Evolutionary conservation across 1,140 invertebrate genomes (phyloP).

Genomic region (Ceratina australensis): DNA sequence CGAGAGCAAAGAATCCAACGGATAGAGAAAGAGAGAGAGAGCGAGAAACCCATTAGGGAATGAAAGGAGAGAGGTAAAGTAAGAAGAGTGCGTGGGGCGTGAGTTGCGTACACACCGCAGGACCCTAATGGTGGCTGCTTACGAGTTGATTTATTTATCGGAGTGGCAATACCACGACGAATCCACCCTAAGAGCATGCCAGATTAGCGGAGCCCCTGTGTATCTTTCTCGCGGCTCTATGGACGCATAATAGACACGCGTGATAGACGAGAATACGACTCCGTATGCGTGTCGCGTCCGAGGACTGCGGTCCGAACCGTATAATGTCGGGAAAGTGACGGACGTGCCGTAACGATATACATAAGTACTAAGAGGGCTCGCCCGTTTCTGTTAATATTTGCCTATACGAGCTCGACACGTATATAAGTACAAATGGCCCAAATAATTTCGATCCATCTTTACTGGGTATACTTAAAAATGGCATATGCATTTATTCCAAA

Average conservation of each 20-base stretch:
- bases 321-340: conserved; percentile 28
- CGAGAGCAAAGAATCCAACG: neutral
- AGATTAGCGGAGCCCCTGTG: conserved; percentile 59
- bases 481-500: no score
- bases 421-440: neutral
- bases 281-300: conserved; percentile 18
- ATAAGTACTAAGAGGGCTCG: neutral
- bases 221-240: conserved; percentile 67
- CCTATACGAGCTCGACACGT: conserved; percentile 34
- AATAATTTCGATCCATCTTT: conserved; percentile 2
- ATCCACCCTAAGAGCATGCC: conserved; percentile 64
- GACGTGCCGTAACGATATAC: conserved; percentile 5
- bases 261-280: conserved; percentile 60
- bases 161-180: conserved; percentile 67
- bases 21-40: neutral
- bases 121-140: conserved; percentile 67
- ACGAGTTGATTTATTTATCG: conserved; percentile 71
- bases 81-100: conserved; percentile 45
- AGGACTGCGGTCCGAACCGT: neutral
- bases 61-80: neutral
- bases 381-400: conserved; percentile 39
- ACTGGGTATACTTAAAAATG: no score
- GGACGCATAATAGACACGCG: conserved; percentile 65
- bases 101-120: conserved; percentile 63
- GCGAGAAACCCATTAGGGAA: neutral